These are phyloP conservation scores for Sebastolobus altivelis DNA, from an alignment of 2,797 vertebrate species.

Conservation along the genomic window DNA sequence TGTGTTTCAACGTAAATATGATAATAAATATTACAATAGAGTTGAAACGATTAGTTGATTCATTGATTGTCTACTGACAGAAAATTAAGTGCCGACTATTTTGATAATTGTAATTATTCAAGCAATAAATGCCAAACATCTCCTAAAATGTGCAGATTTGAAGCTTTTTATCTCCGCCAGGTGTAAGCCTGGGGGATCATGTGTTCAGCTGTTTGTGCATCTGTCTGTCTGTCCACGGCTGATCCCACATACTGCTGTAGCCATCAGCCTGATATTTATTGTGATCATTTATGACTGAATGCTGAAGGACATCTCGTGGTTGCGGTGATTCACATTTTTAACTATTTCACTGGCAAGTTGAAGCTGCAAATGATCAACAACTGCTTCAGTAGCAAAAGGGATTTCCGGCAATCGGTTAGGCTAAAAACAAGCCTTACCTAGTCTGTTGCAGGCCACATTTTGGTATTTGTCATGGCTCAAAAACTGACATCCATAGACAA, in stretches of 20 bases:
- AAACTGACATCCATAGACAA: neutral
- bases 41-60: neutral
- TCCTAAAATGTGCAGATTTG: slow-evolving; percentile 1
- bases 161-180: neutral
- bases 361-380: neutral
- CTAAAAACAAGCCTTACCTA: neutral
- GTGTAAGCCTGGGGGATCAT: too few species aligned
- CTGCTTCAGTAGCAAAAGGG: neutral
- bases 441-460: neutral
- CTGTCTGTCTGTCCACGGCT: too few species aligned
- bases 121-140: neutral
- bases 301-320: too few species aligned
- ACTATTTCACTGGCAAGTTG: too few species aligned
- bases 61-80: neutral
- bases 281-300: too few species aligned
- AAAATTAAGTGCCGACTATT: neutral
- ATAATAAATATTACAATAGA: neutral
- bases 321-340: too few species aligned
- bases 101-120: neutral
- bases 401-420: neutral
- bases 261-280: too few species aligned
- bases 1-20: neutral
- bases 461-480: neutral
- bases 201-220: too few species aligned
- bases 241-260: too few species aligned